These are phyloP conservation scores for Rhamnusium bicolor DNA, from an alignment of 2,888 invertebrate genomes.

Conservation along the genomic window DNA sequence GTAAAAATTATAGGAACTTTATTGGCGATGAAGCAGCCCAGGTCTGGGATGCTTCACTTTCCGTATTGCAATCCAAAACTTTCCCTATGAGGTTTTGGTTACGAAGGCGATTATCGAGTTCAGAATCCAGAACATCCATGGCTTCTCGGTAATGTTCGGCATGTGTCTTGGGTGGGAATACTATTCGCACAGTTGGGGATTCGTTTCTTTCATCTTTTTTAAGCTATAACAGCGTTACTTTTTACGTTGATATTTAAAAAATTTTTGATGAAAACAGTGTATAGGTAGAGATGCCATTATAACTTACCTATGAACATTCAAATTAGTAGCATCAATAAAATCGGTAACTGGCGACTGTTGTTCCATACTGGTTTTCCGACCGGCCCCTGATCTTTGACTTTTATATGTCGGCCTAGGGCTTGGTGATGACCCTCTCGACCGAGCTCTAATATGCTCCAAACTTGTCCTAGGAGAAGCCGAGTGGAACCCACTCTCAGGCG, in stretches of 20 bases:
- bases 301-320: conserved; percentile 49
- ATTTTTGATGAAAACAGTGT: too few relatives aligned
- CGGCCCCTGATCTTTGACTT: conserved; percentile 64
- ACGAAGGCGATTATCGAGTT: conserved; percentile 77
- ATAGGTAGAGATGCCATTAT: too few relatives aligned
- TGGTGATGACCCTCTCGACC: conserved; percentile 68
- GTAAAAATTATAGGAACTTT: too few relatives aligned
- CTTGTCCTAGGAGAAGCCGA: conserved; percentile 65
- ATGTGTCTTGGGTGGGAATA: conserved; percentile 55
- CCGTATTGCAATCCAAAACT: conserved; percentile 72
- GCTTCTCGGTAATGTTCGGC: conserved; percentile 72
- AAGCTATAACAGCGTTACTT: conserved; percentile 12
- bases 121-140: conserved; percentile 75
- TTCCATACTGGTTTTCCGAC: conserved; percentile 66
- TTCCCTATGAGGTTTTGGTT: conserved; percentile 76
- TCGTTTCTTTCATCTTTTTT: conserved; percentile 42
- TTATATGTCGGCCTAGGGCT: conserved; percentile 67
- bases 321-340: conserved; percentile 53
- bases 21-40: too few relatives aligned
- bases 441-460: conserved; percentile 61
- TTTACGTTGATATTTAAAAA: too few relatives aligned
- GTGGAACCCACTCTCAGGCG: conserved; percentile 68
- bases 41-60: too few relatives aligned
- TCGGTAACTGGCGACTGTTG: conserved; percentile 60
- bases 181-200: conserved; percentile 49